A percentile compares a stretch with the other conserved stretches of the same genome.
These are phyloP conservation scores for Gila robusta DNA, from an alignment of 2,797 vertebrate species.

Conservation along the genomic window DNA sequence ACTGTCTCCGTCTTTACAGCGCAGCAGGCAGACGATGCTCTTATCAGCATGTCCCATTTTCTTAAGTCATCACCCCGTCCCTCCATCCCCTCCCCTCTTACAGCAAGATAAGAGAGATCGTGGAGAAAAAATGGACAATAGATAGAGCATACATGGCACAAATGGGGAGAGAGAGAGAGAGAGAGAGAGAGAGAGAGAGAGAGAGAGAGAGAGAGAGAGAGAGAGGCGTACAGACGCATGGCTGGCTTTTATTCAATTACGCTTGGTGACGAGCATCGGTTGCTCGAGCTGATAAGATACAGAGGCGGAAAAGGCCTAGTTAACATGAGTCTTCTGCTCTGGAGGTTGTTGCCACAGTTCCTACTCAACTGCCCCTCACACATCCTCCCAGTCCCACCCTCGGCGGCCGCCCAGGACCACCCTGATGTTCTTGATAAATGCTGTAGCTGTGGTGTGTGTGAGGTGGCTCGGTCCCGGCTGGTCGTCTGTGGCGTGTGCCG, in stretches of 20 bases:
- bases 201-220: conserved; percentile 26
- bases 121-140: conserved; percentile 1
- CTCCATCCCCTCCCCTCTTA: conserved; percentile 39
- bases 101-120: conserved; percentile 60
- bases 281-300: conserved; percentile 66
- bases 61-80: conserved; percentile 52
- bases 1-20: conserved; percentile 36
- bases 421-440: conserved; percentile 51
- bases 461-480: conserved; percentile 20
- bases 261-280: conserved; percentile 58
- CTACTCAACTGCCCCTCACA: conserved; percentile 34
- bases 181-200: conserved; percentile 35
- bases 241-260: conserved; percentile 64
- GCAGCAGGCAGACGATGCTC: conserved; percentile 55
- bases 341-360: conserved; percentile 54
- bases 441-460: conserved; percentile 10
- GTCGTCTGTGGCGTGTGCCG: conserved; percentile 40
- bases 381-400: conserved; percentile 32
- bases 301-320: conserved; percentile 51
- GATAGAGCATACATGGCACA: not conserved
- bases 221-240: not conserved
- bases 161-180: conserved; percentile 22
- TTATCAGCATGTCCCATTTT: conserved; percentile 58
- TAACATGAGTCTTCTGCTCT: conserved; percentile 50
- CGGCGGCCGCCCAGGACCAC: conserved; percentile 36